phyloP scores from a whole-genome alignment of 2,888 invertebrate species.

The Drosophila lacicola region DNA sequence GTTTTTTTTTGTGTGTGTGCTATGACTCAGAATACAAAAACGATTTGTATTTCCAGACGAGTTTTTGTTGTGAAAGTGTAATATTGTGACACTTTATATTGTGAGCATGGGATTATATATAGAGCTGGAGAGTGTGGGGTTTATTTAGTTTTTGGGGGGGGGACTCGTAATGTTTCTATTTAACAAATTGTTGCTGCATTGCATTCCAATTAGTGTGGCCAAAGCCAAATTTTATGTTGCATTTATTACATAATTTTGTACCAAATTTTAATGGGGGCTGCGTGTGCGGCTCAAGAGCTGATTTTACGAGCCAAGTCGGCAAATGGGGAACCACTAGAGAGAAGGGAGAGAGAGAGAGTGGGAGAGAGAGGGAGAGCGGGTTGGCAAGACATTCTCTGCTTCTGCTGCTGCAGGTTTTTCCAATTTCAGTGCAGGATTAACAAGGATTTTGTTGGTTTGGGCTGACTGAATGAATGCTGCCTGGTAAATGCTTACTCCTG shows the following conservation, averaged over 20 bases:
- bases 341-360: background rate
- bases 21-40: slow-evolving; percentile 54
- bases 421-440: slow-evolving; percentile 83
- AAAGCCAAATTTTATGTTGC: slow-evolving; percentile 80
- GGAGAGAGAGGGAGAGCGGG: background rate
- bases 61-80: slow-evolving; percentile 78
- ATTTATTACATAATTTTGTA: slow-evolving; percentile 79
- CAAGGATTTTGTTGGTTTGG: slow-evolving; percentile 70
- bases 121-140: background rate
- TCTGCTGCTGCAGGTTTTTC: slow-evolving; percentile 71
- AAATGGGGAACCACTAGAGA: slow-evolving; percentile 1
- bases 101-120: slow-evolving; percentile 71
- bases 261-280: slow-evolving; percentile 67
- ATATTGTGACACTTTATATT: slow-evolving; percentile 84
- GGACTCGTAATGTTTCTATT: slow-evolving; percentile 55
- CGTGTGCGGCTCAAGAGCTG: slow-evolving; percentile 64
- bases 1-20: slow-evolving; percentile 30
- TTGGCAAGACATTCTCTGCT: slow-evolving; percentile 29
- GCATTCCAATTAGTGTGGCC: slow-evolving; percentile 74
- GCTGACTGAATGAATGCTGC: slow-evolving; percentile 36
- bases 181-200: slow-evolving; percentile 65
- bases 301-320: slow-evolving; percentile 63
- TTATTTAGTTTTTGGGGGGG: background rate
- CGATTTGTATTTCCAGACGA: slow-evolving; percentile 66
- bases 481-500: slow-evolving; percentile 15